Evolutionary conservation across 2,113 vertebrate species (phyloP).

Genomic region (Grallaria varia): DNA sequence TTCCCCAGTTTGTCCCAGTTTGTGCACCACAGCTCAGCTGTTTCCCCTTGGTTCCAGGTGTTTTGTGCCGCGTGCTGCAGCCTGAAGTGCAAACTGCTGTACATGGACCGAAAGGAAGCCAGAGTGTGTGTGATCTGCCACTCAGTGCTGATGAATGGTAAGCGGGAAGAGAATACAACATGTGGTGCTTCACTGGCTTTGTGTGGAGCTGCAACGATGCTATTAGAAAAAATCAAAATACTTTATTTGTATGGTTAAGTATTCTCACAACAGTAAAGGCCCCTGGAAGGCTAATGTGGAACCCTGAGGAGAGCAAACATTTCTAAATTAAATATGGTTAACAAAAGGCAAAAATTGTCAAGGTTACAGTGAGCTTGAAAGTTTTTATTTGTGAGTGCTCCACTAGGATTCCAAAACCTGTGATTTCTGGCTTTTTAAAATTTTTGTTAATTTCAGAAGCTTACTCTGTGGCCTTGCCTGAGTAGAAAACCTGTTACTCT

Average conservation of each 20-base stretch:
- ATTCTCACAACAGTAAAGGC: background rate
- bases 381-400: background rate
- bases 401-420: background rate
- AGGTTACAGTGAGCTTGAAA: conserved; percentile 6
- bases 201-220: background rate
- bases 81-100: conserved; percentile 89
- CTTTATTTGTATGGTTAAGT: background rate
- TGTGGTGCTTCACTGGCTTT: background rate
- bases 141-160: conserved; percentile 89
- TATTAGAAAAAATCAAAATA: background rate
- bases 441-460: background rate
- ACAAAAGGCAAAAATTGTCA: conserved; percentile 2
- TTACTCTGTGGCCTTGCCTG: background rate
- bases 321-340: background rate
- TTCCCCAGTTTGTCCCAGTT: background rate
- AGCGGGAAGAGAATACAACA: conserved; percentile 56
- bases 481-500: background rate
- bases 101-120: conserved; percentile 97
- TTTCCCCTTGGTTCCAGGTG: conserved; percentile 78
- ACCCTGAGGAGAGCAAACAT: background rate
- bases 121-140: conserved; percentile 96
- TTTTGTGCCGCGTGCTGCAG: conserved; percentile 95
- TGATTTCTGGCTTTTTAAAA: background rate
- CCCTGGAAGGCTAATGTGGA: background rate
- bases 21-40: background rate